Evolutionary conservation across 2,888 invertebrate species (phyloP), one percentile per base, ranked within the genome.

Genomic region (Drosophila crucigera): DNA sequence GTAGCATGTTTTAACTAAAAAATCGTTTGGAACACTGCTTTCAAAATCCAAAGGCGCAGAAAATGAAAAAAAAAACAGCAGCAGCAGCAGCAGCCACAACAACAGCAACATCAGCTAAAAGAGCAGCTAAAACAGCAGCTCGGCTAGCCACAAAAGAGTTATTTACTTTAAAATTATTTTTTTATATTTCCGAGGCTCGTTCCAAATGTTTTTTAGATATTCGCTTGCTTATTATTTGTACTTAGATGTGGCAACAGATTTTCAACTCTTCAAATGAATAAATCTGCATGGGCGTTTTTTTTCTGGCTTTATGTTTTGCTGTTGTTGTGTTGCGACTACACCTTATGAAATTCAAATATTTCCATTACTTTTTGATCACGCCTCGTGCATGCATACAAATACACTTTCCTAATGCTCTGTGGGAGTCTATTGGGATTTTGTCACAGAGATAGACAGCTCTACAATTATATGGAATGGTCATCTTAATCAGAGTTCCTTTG

Each of bases 1-100:
- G 85, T 71, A 72, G 89, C 86, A 87, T 83, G 86, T 86, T 85
- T 90, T 84, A 81, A 81, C 81, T 79, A 80, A 86, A 83, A 83
- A n/a, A 43, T 73, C 87, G 84, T 82, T 83, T 89, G 75, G 87
- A 86, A 84, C 74, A 84, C 84, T 71, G 89, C 83, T 83, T 82
- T 82, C 84, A 85, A 88, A 83, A 88, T 68, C 82, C 73, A 85
- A 76, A 85, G 86, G 86, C 89, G 80, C 89, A 85, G 79, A 80
- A 72, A 70, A 71, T 76, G 66, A 62, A 67, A 81, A 78, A 77
- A 76, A 65, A 41, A 39, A 7, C 47, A 73, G 64, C 59, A 28
- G 5, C 60, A 49, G 11, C 66, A 49, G 10, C 54, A 25, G 16
- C 35, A 25, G 1, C 37, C 1, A 10, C 50, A 56, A 22, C 68